Evolutionary conservation across 2,113 vertebrate species (phyloP).

Genomic region (Apodemus speciosus): DNA sequence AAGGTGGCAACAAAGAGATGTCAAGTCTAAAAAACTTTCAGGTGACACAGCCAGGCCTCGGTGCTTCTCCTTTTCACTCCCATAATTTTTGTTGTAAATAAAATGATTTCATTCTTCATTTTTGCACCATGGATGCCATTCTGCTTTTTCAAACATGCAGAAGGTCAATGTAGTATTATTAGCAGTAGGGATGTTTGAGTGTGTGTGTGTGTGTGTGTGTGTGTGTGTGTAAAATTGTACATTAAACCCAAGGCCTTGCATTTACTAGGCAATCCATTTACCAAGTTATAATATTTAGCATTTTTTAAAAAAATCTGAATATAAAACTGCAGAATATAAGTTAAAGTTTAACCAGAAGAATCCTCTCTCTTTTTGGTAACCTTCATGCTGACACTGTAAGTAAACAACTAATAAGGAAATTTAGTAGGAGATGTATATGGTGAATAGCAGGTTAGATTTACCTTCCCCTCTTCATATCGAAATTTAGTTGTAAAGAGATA

Average conservation of each 20-base stretch:
- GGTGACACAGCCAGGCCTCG: rapidly evolving
- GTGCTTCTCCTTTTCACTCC: background rate
- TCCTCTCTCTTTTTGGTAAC: background rate
- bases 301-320: background rate
- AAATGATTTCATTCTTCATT: constrained; percentile 12
- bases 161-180: background rate
- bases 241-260: background rate
- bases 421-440: background rate
- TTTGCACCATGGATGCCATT: background rate
- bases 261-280: background rate
- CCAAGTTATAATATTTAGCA: background rate
- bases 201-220: background rate
- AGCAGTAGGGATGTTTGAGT: background rate
- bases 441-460: background rate
- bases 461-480: background rate
- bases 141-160: background rate
- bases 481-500: background rate
- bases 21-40: background rate
- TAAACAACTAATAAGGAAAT: background rate
- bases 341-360: constrained; percentile 40
- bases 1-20: background rate
- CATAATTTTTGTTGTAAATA: background rate
- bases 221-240: background rate
- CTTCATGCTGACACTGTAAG: background rate
- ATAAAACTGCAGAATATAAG: background rate